Evolutionary conservation across 2,113 vertebrate species (phyloP).

Genomic region (Bujurquina vittata): DNA sequence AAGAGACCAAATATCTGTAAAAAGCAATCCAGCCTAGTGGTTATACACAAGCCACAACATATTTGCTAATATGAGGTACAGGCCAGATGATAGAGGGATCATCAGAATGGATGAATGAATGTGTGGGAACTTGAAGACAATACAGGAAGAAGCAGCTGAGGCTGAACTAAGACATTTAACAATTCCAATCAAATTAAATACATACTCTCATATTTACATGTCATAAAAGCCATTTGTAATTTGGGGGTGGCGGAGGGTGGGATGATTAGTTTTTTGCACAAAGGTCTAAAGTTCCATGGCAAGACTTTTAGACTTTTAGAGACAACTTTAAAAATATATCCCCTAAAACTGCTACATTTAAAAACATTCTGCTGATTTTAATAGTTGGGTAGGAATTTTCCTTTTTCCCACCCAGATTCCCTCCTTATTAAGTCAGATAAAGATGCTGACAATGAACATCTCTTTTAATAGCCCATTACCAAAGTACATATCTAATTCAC

Average conservation of each 20-base stretch:
- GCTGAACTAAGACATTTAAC: background rate
- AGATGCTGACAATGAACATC: constrained; percentile 59
- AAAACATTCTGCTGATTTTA: background rate
- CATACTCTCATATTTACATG: too few relatives aligned
- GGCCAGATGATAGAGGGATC: background rate
- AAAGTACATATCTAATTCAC: constrained; percentile 64
- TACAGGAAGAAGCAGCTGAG: background rate
- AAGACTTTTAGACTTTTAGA: background rate
- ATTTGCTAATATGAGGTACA: background rate
- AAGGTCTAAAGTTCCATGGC: too few relatives aligned
- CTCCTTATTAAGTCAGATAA: constrained; percentile 52
- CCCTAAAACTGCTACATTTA: background rate
- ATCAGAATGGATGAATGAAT: background rate
- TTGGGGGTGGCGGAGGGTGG: background rate
- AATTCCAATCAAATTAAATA: too few relatives aligned
- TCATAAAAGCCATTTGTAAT: background rate
- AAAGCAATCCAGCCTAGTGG: background rate
- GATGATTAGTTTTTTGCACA: background rate
- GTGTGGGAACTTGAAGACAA: background rate
- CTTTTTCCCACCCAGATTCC: background rate
- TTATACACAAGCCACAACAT: background rate
- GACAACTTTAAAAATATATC: background rate
- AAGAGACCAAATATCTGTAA: constrained; percentile 17
- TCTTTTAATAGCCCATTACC: constrained; percentile 52
- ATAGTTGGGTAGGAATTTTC: background rate